phyloP scores from a whole-genome alignment of 2,113 vertebrate genomes.

The Steatornis caripensis region DNA sequence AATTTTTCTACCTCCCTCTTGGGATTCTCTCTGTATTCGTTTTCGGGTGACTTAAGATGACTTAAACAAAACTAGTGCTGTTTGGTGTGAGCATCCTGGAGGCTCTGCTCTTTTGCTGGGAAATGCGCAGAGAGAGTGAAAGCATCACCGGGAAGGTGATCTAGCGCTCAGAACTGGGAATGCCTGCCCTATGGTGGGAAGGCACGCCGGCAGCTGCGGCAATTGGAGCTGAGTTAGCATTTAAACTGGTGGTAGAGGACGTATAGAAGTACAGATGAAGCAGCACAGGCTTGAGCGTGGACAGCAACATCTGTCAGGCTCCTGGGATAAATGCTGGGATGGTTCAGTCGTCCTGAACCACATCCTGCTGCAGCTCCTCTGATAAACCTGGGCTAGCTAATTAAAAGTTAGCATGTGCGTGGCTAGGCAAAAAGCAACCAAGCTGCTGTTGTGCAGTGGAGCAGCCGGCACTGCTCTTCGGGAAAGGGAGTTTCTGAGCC shows the following conservation, averaged over 20 bases:
- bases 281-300: not conserved
- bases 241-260: not conserved
- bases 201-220: not conserved
- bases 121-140: not conserved
- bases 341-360: not conserved
- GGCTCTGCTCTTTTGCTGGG: not conserved
- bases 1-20: not conserved
- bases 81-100: not conserved
- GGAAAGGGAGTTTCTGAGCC: not conserved
- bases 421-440: not conserved
- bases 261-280: not conserved
- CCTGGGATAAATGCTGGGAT: not conserved
- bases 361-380: constrained; percentile 25
- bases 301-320: not conserved
- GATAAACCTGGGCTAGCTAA: not conserved
- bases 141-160: not conserved
- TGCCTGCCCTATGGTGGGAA: fast-evolving
- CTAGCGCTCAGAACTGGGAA: not conserved
- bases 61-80: not conserved
- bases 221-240: not conserved
- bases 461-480: not conserved
- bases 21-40: not conserved
- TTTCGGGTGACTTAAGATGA: not conserved
- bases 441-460: fast-evolving
- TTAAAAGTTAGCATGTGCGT: not conserved